These are phyloP conservation scores for Octodonta nipae DNA, from an alignment of 2,888 invertebrate species.

Conservation along the genomic window DNA sequence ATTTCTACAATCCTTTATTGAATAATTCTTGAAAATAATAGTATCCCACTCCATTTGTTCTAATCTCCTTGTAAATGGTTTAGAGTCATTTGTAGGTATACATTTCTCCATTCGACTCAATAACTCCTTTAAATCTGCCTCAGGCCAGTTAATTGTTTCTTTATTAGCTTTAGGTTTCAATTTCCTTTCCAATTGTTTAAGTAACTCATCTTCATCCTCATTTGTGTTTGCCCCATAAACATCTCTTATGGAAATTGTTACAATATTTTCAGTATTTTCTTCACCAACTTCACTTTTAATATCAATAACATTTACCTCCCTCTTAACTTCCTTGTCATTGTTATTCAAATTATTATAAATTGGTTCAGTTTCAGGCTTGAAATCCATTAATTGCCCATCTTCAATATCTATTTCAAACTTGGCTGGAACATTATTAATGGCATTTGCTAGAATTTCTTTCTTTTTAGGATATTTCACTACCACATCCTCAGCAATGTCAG, in stretches of 20 bases:
- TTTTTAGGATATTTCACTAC: no score
- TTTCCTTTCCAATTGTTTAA: slow-evolving; percentile 13
- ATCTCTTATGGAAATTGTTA: slow-evolving; percentile 10
- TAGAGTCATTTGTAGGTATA: slow-evolving; percentile 36
- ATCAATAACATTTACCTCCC: slow-evolving; percentile 10
- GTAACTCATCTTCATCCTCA: slow-evolving; percentile 15
- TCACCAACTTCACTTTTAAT: slow-evolving; percentile 8
- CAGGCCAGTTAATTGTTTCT: slow-evolving; percentile 24
- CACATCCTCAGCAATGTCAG: no score
- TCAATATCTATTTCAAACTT: no score
- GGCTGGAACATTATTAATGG: no score
- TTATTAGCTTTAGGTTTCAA: slow-evolving; percentile 4
- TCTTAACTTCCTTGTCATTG: slow-evolving; percentile 5
- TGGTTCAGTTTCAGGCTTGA: no score
- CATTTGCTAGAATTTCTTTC: no score
- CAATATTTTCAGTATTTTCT: slow-evolving; percentile 11
- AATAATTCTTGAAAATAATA: slow-evolving; percentile 36
- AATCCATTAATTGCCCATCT: no score
- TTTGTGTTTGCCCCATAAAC: slow-evolving; percentile 12
- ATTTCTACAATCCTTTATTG: slow-evolving; percentile 37
- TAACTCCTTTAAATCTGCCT: slow-evolving; percentile 34
- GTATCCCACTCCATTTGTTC: slow-evolving; percentile 38
- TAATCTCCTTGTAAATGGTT: slow-evolving; percentile 33
- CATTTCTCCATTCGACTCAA: slow-evolving; percentile 32
- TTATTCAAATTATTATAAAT: no score